Conservation (phyloP, 2,888 invertebrate genomes). For the Plagodis pulveraria region DNA sequence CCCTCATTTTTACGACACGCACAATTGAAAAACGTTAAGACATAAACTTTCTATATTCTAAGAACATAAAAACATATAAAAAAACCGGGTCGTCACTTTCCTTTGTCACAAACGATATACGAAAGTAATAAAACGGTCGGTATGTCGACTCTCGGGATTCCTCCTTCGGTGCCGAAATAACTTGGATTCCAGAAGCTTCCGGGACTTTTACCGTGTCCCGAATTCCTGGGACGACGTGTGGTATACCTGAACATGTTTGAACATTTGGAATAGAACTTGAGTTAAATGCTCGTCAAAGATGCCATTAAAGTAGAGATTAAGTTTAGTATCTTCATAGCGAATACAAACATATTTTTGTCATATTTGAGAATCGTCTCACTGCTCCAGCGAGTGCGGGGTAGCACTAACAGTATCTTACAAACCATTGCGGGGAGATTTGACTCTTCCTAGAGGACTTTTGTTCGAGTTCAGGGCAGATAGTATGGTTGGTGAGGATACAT, state of each 20-base stretch:
- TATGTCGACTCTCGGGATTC: conserved; percentile 55
- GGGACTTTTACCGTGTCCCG: conserved; percentile 66
- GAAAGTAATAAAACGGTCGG: conserved; percentile 69
- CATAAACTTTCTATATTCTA: conserved; percentile 31
- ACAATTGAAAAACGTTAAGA: conserved; percentile 28
- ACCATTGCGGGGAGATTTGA: too few relatives aligned
- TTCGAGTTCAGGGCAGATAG: too few relatives aligned
- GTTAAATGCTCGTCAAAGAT: conserved; percentile 3
- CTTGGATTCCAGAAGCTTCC: conserved; percentile 65
- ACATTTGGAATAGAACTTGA: conserved; percentile 7
- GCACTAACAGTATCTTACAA: too few relatives aligned
- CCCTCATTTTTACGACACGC: conserved; percentile 13
- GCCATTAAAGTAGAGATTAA: background rate
- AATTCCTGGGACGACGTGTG: conserved; percentile 62
- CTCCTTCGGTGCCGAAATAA: conserved; percentile 59
- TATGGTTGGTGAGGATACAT: too few relatives aligned
- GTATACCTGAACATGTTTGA: conserved; percentile 40
- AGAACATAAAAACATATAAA: conserved; percentile 25
- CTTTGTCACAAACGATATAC: conserved; percentile 52
- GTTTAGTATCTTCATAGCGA: background rate
- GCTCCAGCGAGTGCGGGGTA: too few relatives aligned
- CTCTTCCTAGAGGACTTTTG: too few relatives aligned
- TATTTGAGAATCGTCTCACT: too few relatives aligned
- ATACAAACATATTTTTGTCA: too few relatives aligned
- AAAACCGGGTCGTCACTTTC: conserved; percentile 30